A percentile compares a stretch with the other conserved stretches of the same genome.
These are phyloP conservation scores for Philhelius pedissequus DNA, from an alignment of 2,888 invertebrate species.

Conservation along the genomic window DNA sequence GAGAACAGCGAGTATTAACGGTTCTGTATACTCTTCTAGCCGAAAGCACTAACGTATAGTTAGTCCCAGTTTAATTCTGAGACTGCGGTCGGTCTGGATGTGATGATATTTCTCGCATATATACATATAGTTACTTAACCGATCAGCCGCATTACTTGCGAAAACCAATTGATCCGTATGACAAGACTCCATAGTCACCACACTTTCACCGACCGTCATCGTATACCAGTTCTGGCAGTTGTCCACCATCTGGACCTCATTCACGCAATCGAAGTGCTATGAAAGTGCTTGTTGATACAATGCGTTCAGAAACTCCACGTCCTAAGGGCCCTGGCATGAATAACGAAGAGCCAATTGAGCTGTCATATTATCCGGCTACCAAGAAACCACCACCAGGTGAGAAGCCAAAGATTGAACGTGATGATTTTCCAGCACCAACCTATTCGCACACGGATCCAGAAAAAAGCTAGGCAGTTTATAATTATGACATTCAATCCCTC, in stretches of 20 bases:
- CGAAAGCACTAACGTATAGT: conserved; percentile 89
- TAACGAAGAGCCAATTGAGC: conserved; percentile 98
- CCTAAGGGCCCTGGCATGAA: conserved; percentile 96
- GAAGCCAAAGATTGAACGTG: conserved; percentile 94
- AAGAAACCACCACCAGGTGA: conserved; percentile 93
- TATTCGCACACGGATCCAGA: conserved; percentile 97
- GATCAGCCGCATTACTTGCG: conserved; percentile 94
- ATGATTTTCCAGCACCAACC: conserved; percentile 98
- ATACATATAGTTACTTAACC: conserved; percentile 96
- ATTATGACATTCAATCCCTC: no score
- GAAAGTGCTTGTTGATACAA: conserved; percentile 92
- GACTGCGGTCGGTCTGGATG: conserved; percentile 85
- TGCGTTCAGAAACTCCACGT: conserved; percentile 90
- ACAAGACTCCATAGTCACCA: conserved; percentile 94
- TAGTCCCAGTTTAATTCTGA: conserved; percentile 88
- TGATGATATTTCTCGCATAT: conserved; percentile 92
- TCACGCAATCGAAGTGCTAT: conserved; percentile 82
- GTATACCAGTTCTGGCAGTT: conserved; percentile 79
- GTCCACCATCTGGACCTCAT: conserved; percentile 78
- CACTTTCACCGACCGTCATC: conserved; percentile 95
- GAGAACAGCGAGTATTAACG: conserved; percentile 96
- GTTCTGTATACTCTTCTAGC: conserved; percentile 93
- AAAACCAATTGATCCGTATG: conserved; percentile 94
- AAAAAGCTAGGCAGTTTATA: no score
- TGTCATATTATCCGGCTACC: conserved; percentile 96